Evolutionary conservation across 1,140 invertebrate genomes (phyloP).

Genomic region (Drosophila navojoa): DNA sequence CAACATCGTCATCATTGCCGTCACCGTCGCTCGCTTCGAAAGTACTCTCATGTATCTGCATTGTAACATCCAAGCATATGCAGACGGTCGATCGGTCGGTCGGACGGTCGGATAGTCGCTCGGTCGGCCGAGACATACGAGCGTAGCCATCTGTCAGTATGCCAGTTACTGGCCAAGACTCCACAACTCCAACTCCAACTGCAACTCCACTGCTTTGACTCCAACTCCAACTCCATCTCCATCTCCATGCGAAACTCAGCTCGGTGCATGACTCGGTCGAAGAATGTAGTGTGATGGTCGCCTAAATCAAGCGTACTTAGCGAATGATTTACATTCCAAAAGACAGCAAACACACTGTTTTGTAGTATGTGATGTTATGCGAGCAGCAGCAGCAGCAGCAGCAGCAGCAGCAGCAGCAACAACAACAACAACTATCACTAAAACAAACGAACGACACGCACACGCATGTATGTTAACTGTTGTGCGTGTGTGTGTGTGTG

Average conservation of each 20-base stretch:
- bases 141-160: constrained; percentile 22
- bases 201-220: constrained; percentile 17
- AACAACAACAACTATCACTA: constrained; percentile 34
- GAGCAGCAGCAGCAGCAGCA: constrained; percentile 55
- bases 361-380: constrained; percentile 83
- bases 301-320: constrained; percentile 84
- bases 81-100: constrained; percentile 4
- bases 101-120: no score
- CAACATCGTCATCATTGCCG: constrained; percentile 60
- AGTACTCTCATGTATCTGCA: constrained; percentile 79
- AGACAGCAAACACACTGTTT: constrained; percentile 84
- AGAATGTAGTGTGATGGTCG: constrained; percentile 82
- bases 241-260: neutral
- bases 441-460: constrained; percentile 35
- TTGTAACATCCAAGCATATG: constrained; percentile 64
- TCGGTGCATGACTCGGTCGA: constrained; percentile 51
- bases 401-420: constrained; percentile 48
- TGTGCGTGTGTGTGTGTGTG: constrained; percentile 33
- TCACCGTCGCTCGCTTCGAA: constrained; percentile 45
- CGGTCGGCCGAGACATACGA: neutral
- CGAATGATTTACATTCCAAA: constrained; percentile 84
- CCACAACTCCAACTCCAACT: constrained; percentile 27
- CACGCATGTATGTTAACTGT: constrained; percentile 7
- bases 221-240: constrained; percentile 20
- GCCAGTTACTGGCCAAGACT: constrained; percentile 39